These are phyloP conservation scores for Muscidifurax raptorellus DNA, from an alignment of 1,140 invertebrate species.

Conservation along the genomic window DNA sequence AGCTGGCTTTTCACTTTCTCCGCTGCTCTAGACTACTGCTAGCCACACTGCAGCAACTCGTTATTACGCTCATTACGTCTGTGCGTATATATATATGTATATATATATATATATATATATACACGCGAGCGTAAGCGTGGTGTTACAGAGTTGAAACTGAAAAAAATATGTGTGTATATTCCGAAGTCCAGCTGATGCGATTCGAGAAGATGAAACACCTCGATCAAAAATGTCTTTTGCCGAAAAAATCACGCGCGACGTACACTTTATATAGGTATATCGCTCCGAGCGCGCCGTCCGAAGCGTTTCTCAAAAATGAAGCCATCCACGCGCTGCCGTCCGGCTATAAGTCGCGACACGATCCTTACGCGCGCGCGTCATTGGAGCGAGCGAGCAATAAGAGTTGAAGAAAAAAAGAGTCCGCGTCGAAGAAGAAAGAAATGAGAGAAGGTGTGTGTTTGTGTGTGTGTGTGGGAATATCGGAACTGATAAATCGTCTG, in stretches of 20 bases:
- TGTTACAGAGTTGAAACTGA: too few species aligned
- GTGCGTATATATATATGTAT: not conserved
- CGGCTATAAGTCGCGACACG: constrained; percentile 36
- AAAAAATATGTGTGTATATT: too few species aligned
- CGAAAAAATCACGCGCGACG: not conserved
- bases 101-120: too few species aligned
- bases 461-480: not conserved
- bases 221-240: too few species aligned
- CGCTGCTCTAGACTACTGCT: not conserved
- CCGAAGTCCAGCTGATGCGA: too few species aligned
- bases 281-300: not conserved
- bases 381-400: constrained; percentile 24
- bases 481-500: not conserved
- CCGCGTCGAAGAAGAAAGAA: not conserved
- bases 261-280: not conserved
- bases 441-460: not conserved
- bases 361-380: constrained; percentile 39
- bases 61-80: too few species aligned
- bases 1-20: not conserved
- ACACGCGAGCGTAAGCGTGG: not conserved
- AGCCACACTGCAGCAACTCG: not conserved
- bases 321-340: constrained; percentile 11
- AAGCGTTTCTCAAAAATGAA: constrained; percentile 42
- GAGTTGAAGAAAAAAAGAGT: not conserved
- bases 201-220: too few species aligned